Evolutionary conservation across 2,797 vertebrate species (phyloP).

Genomic region (Potorous gilbertii): DNA sequence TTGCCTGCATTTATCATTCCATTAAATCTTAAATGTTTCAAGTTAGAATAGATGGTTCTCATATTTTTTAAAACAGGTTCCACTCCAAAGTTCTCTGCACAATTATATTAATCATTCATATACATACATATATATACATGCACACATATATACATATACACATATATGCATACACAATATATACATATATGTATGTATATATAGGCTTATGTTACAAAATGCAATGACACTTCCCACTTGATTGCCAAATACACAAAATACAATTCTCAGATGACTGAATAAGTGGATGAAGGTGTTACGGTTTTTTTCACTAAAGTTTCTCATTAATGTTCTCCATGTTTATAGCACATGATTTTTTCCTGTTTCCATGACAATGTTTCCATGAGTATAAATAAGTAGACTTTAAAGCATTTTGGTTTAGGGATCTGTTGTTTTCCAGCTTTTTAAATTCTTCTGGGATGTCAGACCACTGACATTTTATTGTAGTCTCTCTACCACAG

Average conservation of each 20-base stretch:
- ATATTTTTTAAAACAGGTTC: slow-evolving; percentile 63
- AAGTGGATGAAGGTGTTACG: slow-evolving; percentile 67
- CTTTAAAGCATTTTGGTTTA: slow-evolving; percentile 72
- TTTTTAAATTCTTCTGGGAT: slow-evolving; percentile 58
- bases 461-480: slow-evolving; percentile 37
- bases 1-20: slow-evolving; percentile 62
- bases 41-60: slow-evolving; percentile 64
- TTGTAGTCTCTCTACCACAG: not conserved
- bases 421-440: slow-evolving; percentile 47
- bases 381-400: slow-evolving; percentile 63
- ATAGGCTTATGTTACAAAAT: slow-evolving; percentile 64
- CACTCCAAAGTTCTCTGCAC: slow-evolving; percentile 54
- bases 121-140: no score
- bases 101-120: not conserved
- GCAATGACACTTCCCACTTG: slow-evolving; percentile 68
- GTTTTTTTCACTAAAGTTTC: slow-evolving; percentile 56
- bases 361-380: slow-evolving; percentile 70
- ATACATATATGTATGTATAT: slow-evolving; percentile 39
- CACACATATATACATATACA: not conserved
- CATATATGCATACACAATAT: not conserved
- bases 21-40: slow-evolving; percentile 66
- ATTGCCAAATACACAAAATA: slow-evolving; percentile 67
- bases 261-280: slow-evolving; percentile 69
- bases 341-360: slow-evolving; percentile 71
- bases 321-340: slow-evolving; percentile 55